These are phyloP conservation scores for Phrynosoma blainvillii DNA, from an alignment of 2,113 vertebrate species.

Conservation along the genomic window DNA sequence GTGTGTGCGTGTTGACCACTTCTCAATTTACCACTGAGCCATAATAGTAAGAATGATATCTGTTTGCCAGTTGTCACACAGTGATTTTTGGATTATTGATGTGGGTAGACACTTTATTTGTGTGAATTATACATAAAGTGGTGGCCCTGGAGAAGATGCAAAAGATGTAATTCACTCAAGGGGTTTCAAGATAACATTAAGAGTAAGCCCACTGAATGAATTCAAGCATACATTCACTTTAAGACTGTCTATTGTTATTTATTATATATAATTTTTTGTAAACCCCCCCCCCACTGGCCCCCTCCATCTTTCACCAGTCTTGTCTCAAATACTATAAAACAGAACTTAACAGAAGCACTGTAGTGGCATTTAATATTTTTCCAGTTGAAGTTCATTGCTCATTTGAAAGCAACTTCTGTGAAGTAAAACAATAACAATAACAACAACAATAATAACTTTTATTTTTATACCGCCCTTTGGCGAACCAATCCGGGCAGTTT, in stretches of 20 bases:
- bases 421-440: too few relatives aligned
- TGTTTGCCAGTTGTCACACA: constrained; percentile 25
- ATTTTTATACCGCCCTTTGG: too few relatives aligned
- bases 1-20: too few relatives aligned
- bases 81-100: constrained; percentile 37
- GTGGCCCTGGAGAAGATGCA: constrained; percentile 4
- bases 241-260: constrained; percentile 18
- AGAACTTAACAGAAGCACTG: background rate
- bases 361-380: background rate
- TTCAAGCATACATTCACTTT: constrained; percentile 20
- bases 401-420: background rate
- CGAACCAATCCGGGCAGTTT: too few relatives aligned
- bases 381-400: background rate
- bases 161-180: constrained; percentile 48
- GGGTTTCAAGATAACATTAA: background rate
- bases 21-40: background rate
- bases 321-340: background rate
- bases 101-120: constrained; percentile 15
- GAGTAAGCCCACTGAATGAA: constrained; percentile 5
- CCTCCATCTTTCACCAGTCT: background rate
- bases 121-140: constrained; percentile 34
- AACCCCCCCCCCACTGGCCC: too few relatives aligned
- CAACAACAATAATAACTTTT: too few relatives aligned
- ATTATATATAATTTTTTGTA: constrained; percentile 6
- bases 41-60: background rate